Evolutionary conservation across 2,113 vertebrate species (phyloP), one percentile per base, ranked within the genome.

Genomic region (Laticauda colubrina): DNA sequence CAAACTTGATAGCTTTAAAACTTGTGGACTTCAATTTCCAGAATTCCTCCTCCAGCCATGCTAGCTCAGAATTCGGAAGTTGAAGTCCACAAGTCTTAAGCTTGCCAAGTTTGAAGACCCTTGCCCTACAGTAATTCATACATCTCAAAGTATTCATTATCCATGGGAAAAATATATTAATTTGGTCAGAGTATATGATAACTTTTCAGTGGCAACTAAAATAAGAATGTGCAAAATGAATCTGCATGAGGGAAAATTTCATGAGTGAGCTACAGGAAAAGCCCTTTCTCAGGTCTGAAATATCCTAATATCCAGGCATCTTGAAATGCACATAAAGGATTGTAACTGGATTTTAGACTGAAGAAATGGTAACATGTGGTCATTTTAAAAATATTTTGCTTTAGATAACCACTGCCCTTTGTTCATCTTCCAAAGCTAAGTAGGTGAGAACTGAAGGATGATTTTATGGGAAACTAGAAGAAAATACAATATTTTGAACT

Each of bases 141-240:
- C 48, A 5, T 20, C 23, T 94, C 12, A 87, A 20, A 75, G 18
- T 89, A 91, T 53, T 64, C 87, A 55, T 43, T 87, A 89, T 86
- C 93, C 56, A 24, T 12, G 85, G 48, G 87, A 15, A 39, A 96
- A 85, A 5, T 89, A 88, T 14, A 23, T 53, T 69, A n/a, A 51
- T 81, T 64, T 64, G 45, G 29, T 48, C 18, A 51, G 26, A 89
- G 57, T 59, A 59, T 59, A 59, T 89, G 39, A 59, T 43, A 34
- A n/a, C 51, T 18, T 53, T 81, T 81, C 34, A 21, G 18, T 81
- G 34, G 75, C 18, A 81, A 21, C 34, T 81, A 81, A 81, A 81
- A 43, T 43, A 18, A 81, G 75, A 81, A 43, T 81, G 75, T 7
- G 15, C 34, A 21, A 81, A 81, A 81, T 81, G 34, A 81, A 81